These are phyloP conservation scores for Platynereis dumerilii DNA, from an alignment of 2,888 invertebrate genomes.

Conservation along the genomic window DNA sequence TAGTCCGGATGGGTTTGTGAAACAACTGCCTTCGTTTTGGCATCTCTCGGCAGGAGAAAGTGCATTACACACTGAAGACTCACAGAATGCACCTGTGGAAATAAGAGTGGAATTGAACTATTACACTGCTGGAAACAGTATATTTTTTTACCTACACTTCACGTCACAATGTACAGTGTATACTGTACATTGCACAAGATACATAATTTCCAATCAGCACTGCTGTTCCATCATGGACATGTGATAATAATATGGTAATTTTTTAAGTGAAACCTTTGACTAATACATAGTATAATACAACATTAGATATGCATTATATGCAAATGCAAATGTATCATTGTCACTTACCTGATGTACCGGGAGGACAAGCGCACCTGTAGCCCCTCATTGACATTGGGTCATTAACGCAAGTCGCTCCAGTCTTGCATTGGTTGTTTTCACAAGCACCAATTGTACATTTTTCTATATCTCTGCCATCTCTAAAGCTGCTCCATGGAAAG, in stretches of 20 bases:
- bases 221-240: too few species aligned
- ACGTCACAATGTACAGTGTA: too few species aligned
- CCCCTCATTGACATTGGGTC: not conserved
- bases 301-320: too few species aligned
- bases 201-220: too few species aligned
- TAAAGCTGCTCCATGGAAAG: not conserved
- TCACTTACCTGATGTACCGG: not conserved
- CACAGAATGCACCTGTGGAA: slow-evolving; percentile 11
- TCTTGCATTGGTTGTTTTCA: slow-evolving; percentile 14
- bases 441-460: slow-evolving; percentile 9
- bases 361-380: not conserved
- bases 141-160: too few species aligned
- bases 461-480: slow-evolving; percentile 1
- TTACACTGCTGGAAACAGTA: too few species aligned
- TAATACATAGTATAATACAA: too few species aligned
- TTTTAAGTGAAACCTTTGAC: too few species aligned
- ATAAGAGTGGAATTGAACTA: not conserved
- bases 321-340: too few species aligned
- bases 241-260: too few species aligned
- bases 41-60: slow-evolving; percentile 12
- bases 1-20: not conserved
- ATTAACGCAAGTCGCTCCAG: slow-evolving; percentile 11
- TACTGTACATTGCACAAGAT: too few species aligned
- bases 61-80: slow-evolving; percentile 8
- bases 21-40: slow-evolving; percentile 12